These are phyloP conservation scores for Chaetodon trifascialis DNA, from an alignment of 2,113 vertebrate species.

Conservation along the genomic window DNA sequence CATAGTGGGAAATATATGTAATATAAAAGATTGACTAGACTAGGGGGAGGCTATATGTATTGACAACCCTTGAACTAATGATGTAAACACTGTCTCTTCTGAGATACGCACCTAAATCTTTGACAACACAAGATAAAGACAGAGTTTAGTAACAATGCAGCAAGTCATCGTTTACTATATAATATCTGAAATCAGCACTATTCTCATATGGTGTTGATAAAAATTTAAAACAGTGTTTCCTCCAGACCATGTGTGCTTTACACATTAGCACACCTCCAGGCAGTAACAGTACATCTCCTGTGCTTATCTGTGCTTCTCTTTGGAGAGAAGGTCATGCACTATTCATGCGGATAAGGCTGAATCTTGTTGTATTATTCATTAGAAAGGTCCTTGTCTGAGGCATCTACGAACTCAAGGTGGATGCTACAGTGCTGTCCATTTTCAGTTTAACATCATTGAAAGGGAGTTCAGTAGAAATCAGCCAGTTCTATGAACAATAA, in stretches of 20 bases:
- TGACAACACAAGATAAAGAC: not conserved
- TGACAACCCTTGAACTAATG: not conserved
- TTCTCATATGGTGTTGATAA: not conserved
- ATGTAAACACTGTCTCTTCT: not conserved
- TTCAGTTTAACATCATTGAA: not conserved
- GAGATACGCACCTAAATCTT: not conserved
- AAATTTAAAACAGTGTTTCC: not conserved
- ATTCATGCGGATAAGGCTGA: conserved; percentile 31
- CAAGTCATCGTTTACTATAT: not conserved
- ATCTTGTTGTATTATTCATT: conserved; percentile 49
- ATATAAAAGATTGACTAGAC: not conserved
- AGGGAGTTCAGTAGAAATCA: conserved; percentile 1
- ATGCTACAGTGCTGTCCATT: not conserved
- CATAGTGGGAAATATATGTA: not conserved
- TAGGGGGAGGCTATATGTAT: not conserved
- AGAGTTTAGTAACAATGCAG: not conserved
- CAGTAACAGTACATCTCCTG: not conserved
- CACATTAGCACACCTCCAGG: conserved; percentile 16
- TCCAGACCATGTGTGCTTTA: not conserved
- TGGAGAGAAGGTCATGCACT: conserved; percentile 36
- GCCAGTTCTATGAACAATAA: not conserved
- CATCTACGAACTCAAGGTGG: conserved; percentile 15
- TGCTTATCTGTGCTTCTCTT: conserved; percentile 11
- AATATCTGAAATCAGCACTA: not conserved
- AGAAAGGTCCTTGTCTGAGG: conserved; percentile 15